Evolutionary conservation across 2,113 vertebrate genomes (phyloP).

Genomic region (Urocolius indicus): DNA sequence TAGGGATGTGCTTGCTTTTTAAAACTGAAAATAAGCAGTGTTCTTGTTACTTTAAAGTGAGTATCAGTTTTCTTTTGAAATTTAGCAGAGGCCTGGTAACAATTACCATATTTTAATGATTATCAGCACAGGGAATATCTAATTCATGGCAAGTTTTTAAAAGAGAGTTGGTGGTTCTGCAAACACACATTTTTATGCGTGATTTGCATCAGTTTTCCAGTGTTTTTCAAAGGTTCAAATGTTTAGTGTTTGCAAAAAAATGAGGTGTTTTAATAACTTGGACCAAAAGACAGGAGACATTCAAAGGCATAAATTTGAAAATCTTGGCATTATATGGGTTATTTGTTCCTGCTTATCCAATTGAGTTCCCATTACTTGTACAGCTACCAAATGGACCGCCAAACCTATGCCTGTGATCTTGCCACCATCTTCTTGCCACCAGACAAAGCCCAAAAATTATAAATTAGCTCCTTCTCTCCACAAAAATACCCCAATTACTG

Average conservation of each 20-base stretch:
- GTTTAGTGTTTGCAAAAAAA: constrained; percentile 6
- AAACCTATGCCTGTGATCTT: background rate
- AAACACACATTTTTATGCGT: background rate
- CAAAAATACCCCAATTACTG: background rate
- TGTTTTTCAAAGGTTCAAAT: background rate
- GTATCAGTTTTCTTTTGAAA: constrained; percentile 25
- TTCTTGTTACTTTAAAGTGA: constrained; percentile 33
- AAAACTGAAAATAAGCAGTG: background rate
- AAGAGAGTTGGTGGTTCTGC: background rate
- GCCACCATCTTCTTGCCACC: background rate
- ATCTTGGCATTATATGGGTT: background rate
- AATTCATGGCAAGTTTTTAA: background rate
- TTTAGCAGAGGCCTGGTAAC: constrained; percentile 8
- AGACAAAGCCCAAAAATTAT: background rate
- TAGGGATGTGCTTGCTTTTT: background rate
- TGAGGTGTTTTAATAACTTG: background rate
- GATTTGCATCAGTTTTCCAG: background rate
- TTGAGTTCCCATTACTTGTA: background rate
- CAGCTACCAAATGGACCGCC: background rate
- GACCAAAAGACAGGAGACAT: background rate
- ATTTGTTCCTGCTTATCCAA: background rate
- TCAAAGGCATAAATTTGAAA: background rate
- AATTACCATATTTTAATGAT: constrained; percentile 51
- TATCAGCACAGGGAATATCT: constrained; percentile 34
- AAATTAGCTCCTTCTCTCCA: background rate